These are phyloP conservation scores for Eulithis prunata DNA, from an alignment of 2,888 invertebrate species.

Conservation along the genomic window DNA sequence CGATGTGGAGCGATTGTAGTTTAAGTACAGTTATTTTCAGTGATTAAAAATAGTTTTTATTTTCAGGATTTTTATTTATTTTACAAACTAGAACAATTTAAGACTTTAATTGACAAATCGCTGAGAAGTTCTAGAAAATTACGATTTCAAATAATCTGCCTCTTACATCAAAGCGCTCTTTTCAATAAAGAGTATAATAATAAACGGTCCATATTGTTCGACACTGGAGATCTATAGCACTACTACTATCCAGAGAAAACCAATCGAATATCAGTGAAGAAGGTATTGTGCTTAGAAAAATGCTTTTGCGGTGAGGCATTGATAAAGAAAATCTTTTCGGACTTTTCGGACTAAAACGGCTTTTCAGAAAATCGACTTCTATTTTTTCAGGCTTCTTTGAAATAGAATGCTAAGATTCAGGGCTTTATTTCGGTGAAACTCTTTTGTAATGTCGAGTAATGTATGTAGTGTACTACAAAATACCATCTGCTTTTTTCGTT, in stretches of 20 bases:
- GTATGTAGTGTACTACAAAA: too few species aligned
- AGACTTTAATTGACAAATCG: too few species aligned
- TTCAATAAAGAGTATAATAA: constrained; percentile 2
- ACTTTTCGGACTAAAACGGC: too few species aligned
- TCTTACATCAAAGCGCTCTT: not conserved
- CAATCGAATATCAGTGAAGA: constrained; percentile 19
- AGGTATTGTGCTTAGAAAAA: constrained; percentile 17
- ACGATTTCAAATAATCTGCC: constrained; percentile 5
- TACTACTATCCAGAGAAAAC: constrained; percentile 15
- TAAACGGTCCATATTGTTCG: constrained; percentile 11
- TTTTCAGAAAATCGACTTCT: not conserved
- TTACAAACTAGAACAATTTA: too few species aligned
- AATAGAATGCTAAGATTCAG: too few species aligned
- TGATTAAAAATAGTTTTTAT: too few species aligned
- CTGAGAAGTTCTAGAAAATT: not conserved
- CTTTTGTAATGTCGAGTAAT: too few species aligned
- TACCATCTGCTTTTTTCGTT: too few species aligned
- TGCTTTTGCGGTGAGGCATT: constrained; percentile 1
- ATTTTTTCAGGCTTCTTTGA: too few species aligned
- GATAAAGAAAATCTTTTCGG: constrained; percentile 4
- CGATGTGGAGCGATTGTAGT: constrained; percentile 5
- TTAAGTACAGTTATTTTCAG: not conserved
- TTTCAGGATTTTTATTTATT: too few species aligned
- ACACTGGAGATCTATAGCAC: constrained; percentile 14
- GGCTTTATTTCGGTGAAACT: too few species aligned